phyloP scores from a whole-genome alignment of 1,140 invertebrate species.

The Pemphigus obesinymphae region DNA sequence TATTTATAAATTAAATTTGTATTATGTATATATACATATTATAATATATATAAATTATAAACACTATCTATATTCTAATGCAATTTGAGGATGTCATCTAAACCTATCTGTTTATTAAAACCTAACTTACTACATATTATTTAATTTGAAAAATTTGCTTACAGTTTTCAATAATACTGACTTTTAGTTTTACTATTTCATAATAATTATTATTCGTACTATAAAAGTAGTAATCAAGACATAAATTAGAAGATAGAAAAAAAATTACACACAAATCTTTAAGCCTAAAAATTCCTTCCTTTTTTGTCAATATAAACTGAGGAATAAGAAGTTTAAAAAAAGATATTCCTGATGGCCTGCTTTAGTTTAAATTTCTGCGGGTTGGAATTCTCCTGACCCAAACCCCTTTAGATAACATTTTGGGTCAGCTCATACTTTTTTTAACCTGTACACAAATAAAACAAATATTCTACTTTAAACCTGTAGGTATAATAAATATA shows the following conservation, averaged over 20 bases:
- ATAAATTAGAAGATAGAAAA: conserved; percentile 11
- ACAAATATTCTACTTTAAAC: conserved; percentile 35
- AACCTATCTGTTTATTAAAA: conserved; percentile 23
- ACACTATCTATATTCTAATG: conserved; percentile 1
- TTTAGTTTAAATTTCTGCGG: conserved; percentile 35
- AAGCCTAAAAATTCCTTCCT: not conserved
- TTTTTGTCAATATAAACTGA: conserved; percentile 26
- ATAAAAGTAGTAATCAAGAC: conserved; percentile 23
- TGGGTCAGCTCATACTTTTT: conserved; percentile 37
- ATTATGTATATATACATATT: not conserved
- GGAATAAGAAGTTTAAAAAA: conserved; percentile 24
- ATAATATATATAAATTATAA: not conserved
- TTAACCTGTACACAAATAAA: conserved; percentile 41
- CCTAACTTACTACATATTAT: not conserved
- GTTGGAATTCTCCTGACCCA: conserved; percentile 39
- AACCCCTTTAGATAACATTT: conserved; percentile 23
- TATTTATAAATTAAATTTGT: not conserved
- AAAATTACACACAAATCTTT: conserved; percentile 37
- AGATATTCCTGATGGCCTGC: conserved; percentile 35
- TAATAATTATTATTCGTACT: conserved; percentile 27
- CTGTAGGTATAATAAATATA: not conserved
- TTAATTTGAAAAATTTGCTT: conserved; percentile 20
- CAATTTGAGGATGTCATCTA: not conserved
- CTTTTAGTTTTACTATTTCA: not conserved
- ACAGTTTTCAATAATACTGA: conserved; percentile 39